Percentiles rank a stretch among this genome's conserved stretches.
phyloP scores from a whole-genome alignment of 2,888 invertebrate genomes.

The Pachymerium ferrugineum region DNA sequence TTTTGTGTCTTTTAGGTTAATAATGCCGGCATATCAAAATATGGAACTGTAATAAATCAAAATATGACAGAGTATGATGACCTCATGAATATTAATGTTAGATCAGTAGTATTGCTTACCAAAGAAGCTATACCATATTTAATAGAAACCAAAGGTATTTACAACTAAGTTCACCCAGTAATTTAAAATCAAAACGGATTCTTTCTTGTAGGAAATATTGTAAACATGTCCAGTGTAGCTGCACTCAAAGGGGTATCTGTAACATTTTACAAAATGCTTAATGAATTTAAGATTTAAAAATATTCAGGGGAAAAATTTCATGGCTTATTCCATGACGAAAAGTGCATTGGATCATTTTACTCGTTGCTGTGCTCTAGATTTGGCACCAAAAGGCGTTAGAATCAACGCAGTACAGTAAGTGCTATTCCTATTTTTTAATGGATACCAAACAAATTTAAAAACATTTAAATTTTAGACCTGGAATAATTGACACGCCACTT shows the following conservation, averaged over 20 bases:
- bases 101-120: not conserved
- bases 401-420: not conserved
- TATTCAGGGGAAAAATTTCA: too few species aligned
- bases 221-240: too few species aligned
- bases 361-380: not conserved
- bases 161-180: too few species aligned
- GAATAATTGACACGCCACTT: too few species aligned
- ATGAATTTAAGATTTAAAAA: too few species aligned
- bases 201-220: too few species aligned
- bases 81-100: not conserved
- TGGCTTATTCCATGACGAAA: not conserved
- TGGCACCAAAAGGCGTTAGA: not conserved
- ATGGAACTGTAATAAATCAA: not conserved
- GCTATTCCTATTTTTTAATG: not conserved
- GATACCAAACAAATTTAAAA: not conserved
- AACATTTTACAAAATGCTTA: too few species aligned
- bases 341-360: constrained; percentile 2
- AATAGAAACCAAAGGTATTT: constrained; percentile 10
- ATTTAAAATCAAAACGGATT: too few species aligned
- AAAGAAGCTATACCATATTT: not conserved
- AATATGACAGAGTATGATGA: constrained; percentile 10
- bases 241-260: too few species aligned
- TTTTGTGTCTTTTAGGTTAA: constrained; percentile 20
- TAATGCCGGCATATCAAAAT: not conserved
- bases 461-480: not conserved